Conservation (phyloP, 1,140 invertebrate species). For the Drosophila lowei region DNA sequence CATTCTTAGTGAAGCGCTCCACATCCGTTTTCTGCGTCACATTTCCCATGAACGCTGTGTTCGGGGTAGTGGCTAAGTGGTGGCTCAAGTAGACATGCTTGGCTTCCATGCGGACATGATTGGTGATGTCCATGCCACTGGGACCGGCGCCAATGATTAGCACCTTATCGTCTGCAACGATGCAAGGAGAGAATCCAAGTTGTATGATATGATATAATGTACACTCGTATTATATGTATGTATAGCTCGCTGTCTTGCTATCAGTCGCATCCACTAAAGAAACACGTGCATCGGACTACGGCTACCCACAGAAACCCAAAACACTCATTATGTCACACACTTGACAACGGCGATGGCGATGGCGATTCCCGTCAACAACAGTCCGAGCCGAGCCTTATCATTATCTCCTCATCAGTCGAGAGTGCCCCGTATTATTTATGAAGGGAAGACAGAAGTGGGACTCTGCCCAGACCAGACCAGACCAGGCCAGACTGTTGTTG, state of each 20-base stretch:
- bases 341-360: slow-evolving; percentile 7
- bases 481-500: slow-evolving; percentile 11
- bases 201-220: background rate
- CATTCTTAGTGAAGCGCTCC: slow-evolving; percentile 84
- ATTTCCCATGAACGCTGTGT: slow-evolving; percentile 87
- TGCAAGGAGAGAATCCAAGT: background rate
- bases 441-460: slow-evolving; percentile 21
- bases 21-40: slow-evolving; percentile 88
- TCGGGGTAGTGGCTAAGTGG: slow-evolving; percentile 85
- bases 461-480: slow-evolving; percentile 27
- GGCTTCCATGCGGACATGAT: slow-evolving; percentile 89
- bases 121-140: slow-evolving; percentile 93
- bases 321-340: slow-evolving; percentile 34
- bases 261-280: slow-evolving; percentile 14
- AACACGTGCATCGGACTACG: slow-evolving; percentile 38
- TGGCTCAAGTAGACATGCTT: slow-evolving; percentile 88
- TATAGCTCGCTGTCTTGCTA: background rate
- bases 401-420: background rate
- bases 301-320: background rate
- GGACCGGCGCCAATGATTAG: slow-evolving; percentile 93
- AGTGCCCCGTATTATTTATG: slow-evolving; percentile 42
- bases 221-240: too few species aligned
- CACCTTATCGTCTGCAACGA: slow-evolving; percentile 84
- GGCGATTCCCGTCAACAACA: too few species aligned
- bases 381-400: slow-evolving; percentile 9